Base-by-base conservation (phyloP, 1,140 invertebrate genomes). In the Drosophila jambulina region DNA sequence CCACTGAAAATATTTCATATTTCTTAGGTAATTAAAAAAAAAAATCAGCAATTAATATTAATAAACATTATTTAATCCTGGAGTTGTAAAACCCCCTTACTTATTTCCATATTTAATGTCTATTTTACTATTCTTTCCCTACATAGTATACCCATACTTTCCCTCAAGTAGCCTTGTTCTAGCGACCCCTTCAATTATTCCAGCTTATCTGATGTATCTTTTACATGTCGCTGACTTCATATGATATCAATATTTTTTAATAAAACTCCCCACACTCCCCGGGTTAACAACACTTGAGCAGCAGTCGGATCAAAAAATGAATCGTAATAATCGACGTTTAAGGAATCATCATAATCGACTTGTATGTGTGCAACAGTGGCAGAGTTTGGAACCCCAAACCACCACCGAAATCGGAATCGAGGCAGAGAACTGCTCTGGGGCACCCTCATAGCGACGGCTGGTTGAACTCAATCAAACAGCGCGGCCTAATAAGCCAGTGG, bases 401-500 rank as follows among this genome's bases (percentile, higher is more conserved):
- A 48, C 54, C 46, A 54, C 60, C 58, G 63, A 34, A 68, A 54
- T 46, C 2, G 34, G 21, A 68, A 36, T 38, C 10, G 53, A n/a
- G 53, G 53, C 53, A 25, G 34, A 17, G 34, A 38, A 27, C 49
- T 15, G 59, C 48, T 62, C 34, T 70, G 67, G 60, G 68, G 68
- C 83, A 84, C 84, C 85, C 85, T 90, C 84, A 90, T 84, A 36
- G 62, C 40, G 56, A 29, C 67, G 58, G 25, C 69, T 74, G 43
- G 61, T 69, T 62, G 80, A 78, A 70, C 70, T 65, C 78, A 90
- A 88, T 88, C 82, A 90, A 90, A 82, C 43, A 65, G 36, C 67
- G 76, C 80, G 78, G 78, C 70, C 85, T 82, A 85, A 88, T 88
- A 88, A 85, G 70, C 60, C 74, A 70, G 45, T 54, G 59, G 72